Evolutionary conservation across 92 coral and sea anemone genomes (phyloP).

Genomic region (Zoanthus sociatus): DNA sequence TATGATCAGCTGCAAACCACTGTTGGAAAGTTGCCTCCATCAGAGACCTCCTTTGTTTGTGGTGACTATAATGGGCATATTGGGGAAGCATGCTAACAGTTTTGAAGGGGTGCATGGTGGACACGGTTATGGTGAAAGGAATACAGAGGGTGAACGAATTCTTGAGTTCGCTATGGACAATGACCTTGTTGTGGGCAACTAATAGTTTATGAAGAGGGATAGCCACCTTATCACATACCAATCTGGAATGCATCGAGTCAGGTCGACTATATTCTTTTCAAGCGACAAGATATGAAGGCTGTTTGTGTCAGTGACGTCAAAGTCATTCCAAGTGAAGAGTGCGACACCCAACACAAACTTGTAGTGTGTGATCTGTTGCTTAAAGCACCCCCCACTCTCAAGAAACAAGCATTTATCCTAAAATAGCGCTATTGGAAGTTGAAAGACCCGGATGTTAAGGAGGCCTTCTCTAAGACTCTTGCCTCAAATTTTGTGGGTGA

Average conservation of each 20-base stretch:
- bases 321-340: no score
- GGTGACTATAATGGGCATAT: not conserved
- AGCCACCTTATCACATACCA: not conserved
- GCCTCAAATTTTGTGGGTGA: not conserved
- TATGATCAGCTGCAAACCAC: no score
- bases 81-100: conserved; percentile 31
- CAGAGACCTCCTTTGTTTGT: no score
- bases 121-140: conserved; percentile 34
- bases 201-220: conserved; percentile 15
- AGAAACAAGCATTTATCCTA: no score
- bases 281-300: not conserved
- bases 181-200: conserved; percentile 38
- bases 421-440: not conserved
- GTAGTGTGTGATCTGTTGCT: not conserved
- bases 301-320: no score
- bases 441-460: conserved; percentile 28
- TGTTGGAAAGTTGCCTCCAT: no score
- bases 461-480: conserved; percentile 3
- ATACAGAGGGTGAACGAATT: conserved; percentile 45
- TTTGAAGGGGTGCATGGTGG: conserved; percentile 62
- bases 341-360: no score
- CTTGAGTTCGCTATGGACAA: not conserved
- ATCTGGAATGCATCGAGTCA: no score
- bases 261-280: conserved; percentile 38
- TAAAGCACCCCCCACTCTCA: no score